phyloP scores from a whole-genome alignment of 2,888 invertebrate genomes.

The Belgica antarctica region DNA sequence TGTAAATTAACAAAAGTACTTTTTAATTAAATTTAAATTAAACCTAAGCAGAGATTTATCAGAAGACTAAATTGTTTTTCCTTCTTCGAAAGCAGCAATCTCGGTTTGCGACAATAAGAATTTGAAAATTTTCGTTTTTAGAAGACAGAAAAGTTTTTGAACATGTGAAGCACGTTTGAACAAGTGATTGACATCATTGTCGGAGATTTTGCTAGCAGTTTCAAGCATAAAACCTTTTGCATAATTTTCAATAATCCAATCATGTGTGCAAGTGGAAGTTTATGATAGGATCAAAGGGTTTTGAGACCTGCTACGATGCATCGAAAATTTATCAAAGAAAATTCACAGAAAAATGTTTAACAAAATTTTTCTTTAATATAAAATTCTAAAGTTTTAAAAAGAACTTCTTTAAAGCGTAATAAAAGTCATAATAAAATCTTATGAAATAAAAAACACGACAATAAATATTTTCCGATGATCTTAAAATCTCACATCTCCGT shows the following conservation, averaged over 20 bases:
- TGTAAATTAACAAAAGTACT: slow-evolving; percentile 39
- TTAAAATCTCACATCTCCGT: too few relatives aligned
- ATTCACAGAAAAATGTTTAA: too few relatives aligned
- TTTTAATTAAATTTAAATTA: slow-evolving; percentile 41
- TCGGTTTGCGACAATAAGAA: neutral
- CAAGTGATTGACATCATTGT: slow-evolving; percentile 40
- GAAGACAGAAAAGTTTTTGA: slow-evolving; percentile 11
- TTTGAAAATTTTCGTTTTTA: neutral
- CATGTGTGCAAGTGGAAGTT: neutral
- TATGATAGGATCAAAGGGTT: too few relatives aligned
- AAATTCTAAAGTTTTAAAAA: neutral
- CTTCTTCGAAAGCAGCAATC: neutral
- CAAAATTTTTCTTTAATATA: too few relatives aligned
- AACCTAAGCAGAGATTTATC: neutral
- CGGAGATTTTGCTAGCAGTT: slow-evolving; percentile 10
- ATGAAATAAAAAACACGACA: too few relatives aligned
- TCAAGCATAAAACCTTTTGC: neutral
- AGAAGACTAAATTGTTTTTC: slow-evolving; percentile 35
- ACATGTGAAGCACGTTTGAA: slow-evolving; percentile 38
- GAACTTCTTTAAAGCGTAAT: too few relatives aligned
- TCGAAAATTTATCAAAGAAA: too few relatives aligned
- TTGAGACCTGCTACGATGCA: too few relatives aligned
- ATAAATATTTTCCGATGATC: too few relatives aligned
- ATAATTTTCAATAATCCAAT: slow-evolving; percentile 36
- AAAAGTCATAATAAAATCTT: too few relatives aligned